Percentiles rank a stretch among this genome's conserved stretches.
Evolutionary conservation across 2,888 invertebrate species (phyloP).

Genomic region (Diogma glabrata): DNA sequence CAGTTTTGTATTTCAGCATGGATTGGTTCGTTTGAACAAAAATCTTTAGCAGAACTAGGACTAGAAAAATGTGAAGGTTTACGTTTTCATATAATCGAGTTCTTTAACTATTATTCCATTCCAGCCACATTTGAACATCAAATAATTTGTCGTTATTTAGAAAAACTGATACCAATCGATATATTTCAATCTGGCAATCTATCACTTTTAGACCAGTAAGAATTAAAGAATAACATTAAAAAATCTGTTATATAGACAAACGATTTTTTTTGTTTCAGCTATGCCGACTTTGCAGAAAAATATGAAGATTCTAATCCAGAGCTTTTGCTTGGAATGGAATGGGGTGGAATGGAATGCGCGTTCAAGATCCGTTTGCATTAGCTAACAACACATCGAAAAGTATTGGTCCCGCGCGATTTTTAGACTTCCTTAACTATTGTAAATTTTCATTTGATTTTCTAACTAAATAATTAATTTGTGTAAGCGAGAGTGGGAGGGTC

Average conservation of each 20-base stretch:
- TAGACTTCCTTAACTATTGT: too few relatives aligned
- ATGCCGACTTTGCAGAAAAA: slow-evolving; percentile 1
- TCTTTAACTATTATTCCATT: slow-evolving; percentile 1
- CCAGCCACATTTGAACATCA: neutral
- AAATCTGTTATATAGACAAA: too few relatives aligned
- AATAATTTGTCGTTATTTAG: neutral
- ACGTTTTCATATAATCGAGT: neutral
- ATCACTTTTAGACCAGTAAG: too few relatives aligned
- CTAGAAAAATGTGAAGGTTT: slow-evolving; percentile 1
- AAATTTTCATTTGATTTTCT: too few relatives aligned
- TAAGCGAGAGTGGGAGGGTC: too few relatives aligned
- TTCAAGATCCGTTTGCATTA: slow-evolving; percentile 5
- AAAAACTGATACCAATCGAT: neutral
- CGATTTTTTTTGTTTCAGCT: too few relatives aligned
- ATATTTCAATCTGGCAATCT: too few relatives aligned
- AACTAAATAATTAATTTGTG: too few relatives aligned
- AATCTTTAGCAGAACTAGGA: neutral
- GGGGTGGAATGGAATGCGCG: neutral
- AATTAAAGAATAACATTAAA: too few relatives aligned
- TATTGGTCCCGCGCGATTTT: too few relatives aligned
- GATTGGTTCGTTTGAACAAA: neutral
- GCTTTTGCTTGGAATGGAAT: too few relatives aligned
- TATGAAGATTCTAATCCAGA: slow-evolving; percentile 3
- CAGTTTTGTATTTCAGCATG: neutral
- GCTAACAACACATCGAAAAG: neutral